These are phyloP conservation scores for Philypnodon macrostomus DNA, from an alignment of 2,797 vertebrate genomes.

Conservation along the genomic window DNA sequence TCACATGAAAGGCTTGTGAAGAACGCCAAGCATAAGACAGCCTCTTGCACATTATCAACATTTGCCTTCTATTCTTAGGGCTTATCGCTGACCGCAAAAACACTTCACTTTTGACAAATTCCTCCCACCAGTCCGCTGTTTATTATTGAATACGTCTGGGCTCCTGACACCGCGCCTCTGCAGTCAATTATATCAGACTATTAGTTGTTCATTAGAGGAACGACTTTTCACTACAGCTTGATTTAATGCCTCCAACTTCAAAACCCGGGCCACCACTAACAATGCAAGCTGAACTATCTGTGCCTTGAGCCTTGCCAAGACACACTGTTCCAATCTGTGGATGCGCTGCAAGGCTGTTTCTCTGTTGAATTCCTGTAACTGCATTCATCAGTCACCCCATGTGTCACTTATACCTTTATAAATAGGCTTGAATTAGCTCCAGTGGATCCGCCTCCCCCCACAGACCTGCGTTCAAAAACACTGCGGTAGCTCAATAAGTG, in stretches of 20 bases:
- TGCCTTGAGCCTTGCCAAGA: constrained; percentile 40
- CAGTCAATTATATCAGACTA: constrained; percentile 65
- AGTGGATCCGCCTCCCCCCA: constrained; percentile 17
- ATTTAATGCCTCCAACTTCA: constrained; percentile 53
- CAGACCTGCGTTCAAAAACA: constrained; percentile 15
- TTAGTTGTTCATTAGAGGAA: constrained; percentile 63
- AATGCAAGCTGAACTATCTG: constrained; percentile 23
- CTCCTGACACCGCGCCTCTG: constrained; percentile 50
- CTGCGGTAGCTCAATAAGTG: constrained; percentile 40
- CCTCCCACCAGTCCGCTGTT: constrained; percentile 44
- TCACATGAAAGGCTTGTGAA: constrained; percentile 71
- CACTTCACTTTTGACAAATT: constrained; percentile 47
- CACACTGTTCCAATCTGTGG: constrained; percentile 45
- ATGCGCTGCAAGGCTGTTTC: constrained; percentile 26
- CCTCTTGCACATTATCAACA: constrained; percentile 66
- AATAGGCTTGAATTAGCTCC: constrained; percentile 31
- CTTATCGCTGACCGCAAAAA: constrained; percentile 62
- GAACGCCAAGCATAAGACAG: constrained; percentile 57
- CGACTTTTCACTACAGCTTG: constrained; percentile 56
- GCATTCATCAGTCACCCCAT: constrained; percentile 29
- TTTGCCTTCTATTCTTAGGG: constrained; percentile 75
- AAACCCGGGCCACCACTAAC: constrained; percentile 27
- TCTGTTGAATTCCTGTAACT: constrained; percentile 25
- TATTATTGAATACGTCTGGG: constrained; percentile 17
- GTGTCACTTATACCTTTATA: constrained; percentile 18